These are phyloP conservation scores for Tilapia sparmanii DNA, from an alignment of 2,113 vertebrate genomes.

Conservation along the genomic window DNA sequence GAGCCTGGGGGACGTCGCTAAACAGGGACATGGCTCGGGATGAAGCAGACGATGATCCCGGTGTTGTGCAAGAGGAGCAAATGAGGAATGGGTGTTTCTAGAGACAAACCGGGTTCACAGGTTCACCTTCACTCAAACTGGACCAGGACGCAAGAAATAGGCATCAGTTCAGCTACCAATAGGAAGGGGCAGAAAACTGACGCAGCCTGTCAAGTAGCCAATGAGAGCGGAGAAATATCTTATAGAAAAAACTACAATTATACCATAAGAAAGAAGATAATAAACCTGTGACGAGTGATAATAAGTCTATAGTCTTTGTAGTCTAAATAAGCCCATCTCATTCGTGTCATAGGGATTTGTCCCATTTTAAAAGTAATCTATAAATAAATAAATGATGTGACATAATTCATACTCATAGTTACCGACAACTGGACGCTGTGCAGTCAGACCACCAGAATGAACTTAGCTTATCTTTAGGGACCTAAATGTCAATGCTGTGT, in stretches of 20 bases:
- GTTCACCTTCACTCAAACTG: conserved; percentile 53
- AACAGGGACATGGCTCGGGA: conserved; percentile 75
- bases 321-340: background rate
- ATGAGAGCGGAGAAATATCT: background rate
- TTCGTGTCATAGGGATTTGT: rapidly evolving
- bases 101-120: background rate
- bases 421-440: background rate
- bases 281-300: background rate
- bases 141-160: background rate
- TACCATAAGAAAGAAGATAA: background rate
- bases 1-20: conserved; percentile 79
- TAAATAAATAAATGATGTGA: background rate
- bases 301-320: background rate
- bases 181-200: background rate
- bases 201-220: background rate
- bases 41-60: background rate
- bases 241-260: background rate
- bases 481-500: background rate
- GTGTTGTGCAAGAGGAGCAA: background rate
- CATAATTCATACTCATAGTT: background rate
- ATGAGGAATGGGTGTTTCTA: background rate
- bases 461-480: background rate
- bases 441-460: background rate
- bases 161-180: conserved; percentile 24
- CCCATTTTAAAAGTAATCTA: background rate